These are phyloP conservation scores for Eleginops maclovinus DNA, from an alignment of 2,113 vertebrate species.

Conservation along the genomic window DNA sequence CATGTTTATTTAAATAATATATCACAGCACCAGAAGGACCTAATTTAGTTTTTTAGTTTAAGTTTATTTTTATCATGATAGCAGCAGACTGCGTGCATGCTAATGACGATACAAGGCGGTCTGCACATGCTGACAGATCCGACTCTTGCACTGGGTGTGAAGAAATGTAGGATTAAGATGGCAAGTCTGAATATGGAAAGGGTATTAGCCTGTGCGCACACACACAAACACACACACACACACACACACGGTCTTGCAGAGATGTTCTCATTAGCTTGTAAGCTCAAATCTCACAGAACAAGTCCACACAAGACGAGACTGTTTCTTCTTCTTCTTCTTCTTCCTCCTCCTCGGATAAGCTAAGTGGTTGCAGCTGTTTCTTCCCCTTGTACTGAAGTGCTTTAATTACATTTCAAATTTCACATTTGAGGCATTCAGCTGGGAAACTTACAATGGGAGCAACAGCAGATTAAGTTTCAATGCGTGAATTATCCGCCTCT, in stretches of 20 bases:
- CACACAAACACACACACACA: not conserved
- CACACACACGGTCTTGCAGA: not conserved
- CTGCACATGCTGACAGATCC: constrained; percentile 36
- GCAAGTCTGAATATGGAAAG: constrained; percentile 37
- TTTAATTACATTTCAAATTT: constrained; percentile 60
- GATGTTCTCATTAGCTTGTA: constrained; percentile 28
- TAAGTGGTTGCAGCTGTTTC: constrained; percentile 54
- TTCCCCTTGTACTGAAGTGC: constrained; percentile 31
- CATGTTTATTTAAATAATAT: constrained; percentile 9
- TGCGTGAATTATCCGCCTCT: constrained; percentile 32
- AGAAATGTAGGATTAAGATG: constrained; percentile 52
- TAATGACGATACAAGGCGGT: not conserved
- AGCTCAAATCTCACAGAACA: constrained; percentile 38
- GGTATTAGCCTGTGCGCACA: constrained; percentile 3
- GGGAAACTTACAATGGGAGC: constrained; percentile 35
- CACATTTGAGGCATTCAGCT: constrained; percentile 38
- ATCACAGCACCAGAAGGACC: not conserved
- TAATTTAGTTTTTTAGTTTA: not conserved
- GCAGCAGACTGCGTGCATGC: constrained; percentile 7
- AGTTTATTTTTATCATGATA: not conserved
- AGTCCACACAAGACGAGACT: constrained; percentile 41
- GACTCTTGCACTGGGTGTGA: constrained; percentile 19
- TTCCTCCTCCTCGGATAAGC: not conserved
- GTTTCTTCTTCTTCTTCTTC: not conserved
- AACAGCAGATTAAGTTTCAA: constrained; percentile 43